phyloP scores from a whole-genome alignment of 2,797 vertebrate species.

The Helarctos malayanus region DNA sequence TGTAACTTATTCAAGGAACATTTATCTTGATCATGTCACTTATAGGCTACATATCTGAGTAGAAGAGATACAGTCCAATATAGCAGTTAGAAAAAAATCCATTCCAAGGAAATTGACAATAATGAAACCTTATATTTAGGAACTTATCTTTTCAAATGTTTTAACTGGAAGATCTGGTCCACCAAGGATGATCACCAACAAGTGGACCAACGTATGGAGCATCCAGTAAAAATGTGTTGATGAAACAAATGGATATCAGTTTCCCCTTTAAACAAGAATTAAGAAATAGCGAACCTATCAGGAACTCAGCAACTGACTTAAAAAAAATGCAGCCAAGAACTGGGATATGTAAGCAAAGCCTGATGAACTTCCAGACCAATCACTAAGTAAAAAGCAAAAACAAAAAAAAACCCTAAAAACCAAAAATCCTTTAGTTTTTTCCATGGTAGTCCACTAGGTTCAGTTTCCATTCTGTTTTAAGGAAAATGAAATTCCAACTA shows the following conservation, averaged over 20 bases:
- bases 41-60: background rate
- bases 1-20: background rate
- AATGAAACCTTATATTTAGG: background rate
- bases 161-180: background rate
- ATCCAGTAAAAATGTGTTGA: background rate
- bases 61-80: background rate
- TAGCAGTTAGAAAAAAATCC: conserved; percentile 4
- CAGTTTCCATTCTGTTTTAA: conserved; percentile 13
- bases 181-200: background rate
- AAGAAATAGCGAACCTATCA: background rate
- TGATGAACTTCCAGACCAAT: background rate
- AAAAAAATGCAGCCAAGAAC: conserved; percentile 9
- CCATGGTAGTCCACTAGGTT: background rate
- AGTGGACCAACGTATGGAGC: conserved; percentile 13
- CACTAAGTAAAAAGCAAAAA: background rate
- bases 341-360: background rate
- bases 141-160: background rate
- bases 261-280: conserved; percentile 45
- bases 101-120: background rate
- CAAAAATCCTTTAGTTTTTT: background rate
- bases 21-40: conserved; percentile 30
- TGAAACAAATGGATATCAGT: conserved; percentile 7
- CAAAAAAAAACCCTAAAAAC: background rate
- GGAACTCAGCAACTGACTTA: background rate
- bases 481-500: background rate